These are phyloP conservation scores for Drosophila mauritiana DNA, from an alignment of 1,140 invertebrate genomes.

Conservation along the genomic window DNA sequence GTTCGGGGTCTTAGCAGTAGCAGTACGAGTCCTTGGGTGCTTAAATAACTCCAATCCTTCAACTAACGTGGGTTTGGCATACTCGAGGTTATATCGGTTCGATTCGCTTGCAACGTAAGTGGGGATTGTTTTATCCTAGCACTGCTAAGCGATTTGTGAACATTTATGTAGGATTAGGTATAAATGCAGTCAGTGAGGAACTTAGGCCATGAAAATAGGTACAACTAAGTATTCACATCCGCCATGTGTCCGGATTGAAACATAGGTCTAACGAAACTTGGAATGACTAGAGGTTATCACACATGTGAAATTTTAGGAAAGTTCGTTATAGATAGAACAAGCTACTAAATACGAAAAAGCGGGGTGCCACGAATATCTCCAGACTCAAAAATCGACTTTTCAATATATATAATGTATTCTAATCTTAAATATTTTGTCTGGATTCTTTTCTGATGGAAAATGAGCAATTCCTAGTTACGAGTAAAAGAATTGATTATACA, in stretches of 20 bases:
- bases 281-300: constrained; percentile 10
- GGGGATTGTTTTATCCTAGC: not conserved
- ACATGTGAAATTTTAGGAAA: not conserved
- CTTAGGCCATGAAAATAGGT: constrained; percentile 9
- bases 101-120: constrained; percentile 6
- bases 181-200: constrained; percentile 24
- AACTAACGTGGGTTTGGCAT: constrained; percentile 26
- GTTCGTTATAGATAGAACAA: not conserved
- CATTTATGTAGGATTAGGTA: constrained; percentile 3
- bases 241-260: too few relatives aligned
- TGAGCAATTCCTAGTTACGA: not conserved
- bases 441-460: not conserved
- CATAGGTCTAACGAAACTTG: not conserved
- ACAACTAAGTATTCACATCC: too few relatives aligned
- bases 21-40: constrained; percentile 11
- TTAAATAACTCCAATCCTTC: constrained; percentile 4
- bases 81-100: constrained; percentile 17
- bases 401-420: not conserved
- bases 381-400: not conserved
- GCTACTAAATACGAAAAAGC: not conserved
- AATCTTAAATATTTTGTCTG: too few relatives aligned
- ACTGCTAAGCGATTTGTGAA: not conserved
- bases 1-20: constrained; percentile 7
- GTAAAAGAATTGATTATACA: not conserved
- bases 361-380: not conserved